Evolutionary conservation across 2,888 invertebrate species (phyloP), one percentile per base, ranked within the genome.

Genomic region (Lithophane socia): DNA sequence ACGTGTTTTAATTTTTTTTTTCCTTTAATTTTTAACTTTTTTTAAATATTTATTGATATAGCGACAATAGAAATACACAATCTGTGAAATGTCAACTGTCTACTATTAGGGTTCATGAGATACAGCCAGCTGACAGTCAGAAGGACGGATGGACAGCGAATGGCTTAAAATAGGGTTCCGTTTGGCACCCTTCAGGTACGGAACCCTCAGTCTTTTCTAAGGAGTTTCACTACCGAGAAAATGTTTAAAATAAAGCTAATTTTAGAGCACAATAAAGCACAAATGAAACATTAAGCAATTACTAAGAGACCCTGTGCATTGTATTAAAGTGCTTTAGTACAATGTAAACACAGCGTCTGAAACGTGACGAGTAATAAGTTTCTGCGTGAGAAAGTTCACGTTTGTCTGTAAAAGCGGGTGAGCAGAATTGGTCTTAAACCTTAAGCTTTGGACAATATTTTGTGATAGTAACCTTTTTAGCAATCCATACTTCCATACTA

Each of bases 291-390:
- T 37, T 67, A 44, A 67, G 1, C 37, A 0, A 1, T 12, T 44
- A 18, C 54, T 67, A 37, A 63, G 21, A 52, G 42, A 44, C 54
- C 79, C 21, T 63, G 9, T 49, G 66, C 72, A 79, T 18, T 63
- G 79, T 79, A 58, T 60, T 70, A 58, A 79, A 73, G 67, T 68
- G 73, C 58, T 79, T 70, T 21, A 63, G 42, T 44, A 73, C 73
- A 68, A 61, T 68, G 80, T 79, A 79, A 79, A 79, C 74, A 73
- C 24, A 18, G 58, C n/a, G 21, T 37, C 64, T 44, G 67, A 65
- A 1, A 68, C 79, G 80, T 79, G 79, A 73, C 79, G 2, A 49
- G 65, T 4, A 60, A 80, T 75, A 80, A 60, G 18, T 44, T 79
- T 29, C 16, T n/a, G 24, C 0, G 13, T 42, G n/a, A 65, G 10